Evolutionary conservation across 2,888 invertebrate species (phyloP), one percentile per base, ranked within the genome.

Genomic region (Platerodrilus igneus): DNA sequence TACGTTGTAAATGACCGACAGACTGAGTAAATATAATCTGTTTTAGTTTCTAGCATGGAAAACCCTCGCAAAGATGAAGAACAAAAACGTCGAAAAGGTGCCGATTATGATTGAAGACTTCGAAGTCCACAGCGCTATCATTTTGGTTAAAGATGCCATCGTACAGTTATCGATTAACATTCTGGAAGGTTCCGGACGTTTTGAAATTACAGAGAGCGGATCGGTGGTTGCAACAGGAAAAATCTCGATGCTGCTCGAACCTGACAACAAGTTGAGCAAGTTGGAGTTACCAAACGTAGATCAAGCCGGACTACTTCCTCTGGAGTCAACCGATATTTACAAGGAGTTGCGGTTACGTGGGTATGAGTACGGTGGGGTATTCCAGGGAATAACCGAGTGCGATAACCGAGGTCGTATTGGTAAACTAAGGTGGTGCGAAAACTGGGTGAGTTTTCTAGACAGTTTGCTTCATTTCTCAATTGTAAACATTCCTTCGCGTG

Each of bases 361-460:
- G 2, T 93, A 93, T 68, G 86, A 89, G 63, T 93, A 93, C 62
- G 69, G 71, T 11, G 88, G 86, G 18, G 66, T 79, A 7, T 93
- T 92, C 76, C 79, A 81, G 55, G 94, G 94, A 29, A 86, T 95
- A 52, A 64, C 73, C 11, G 66, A 73, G 17, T 77, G 88, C 0
- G 86, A 90, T 63, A 78, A 83, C 55, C 74, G 75, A 56, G 87
- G 86, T 32, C 66, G 70, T 0, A 67, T 62, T 48, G 94, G 92
- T 21, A 72, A 79, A 57, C 72, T 97, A 49, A 73, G 77, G 45
- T 96, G 95, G 95, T 78, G 78, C 38, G 81, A 82, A 51, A 89
- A 95, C 69, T 97, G 95, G 95, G 81, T 96, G 40, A 83, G 93
- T 26, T 96, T 85, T 70, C 81, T 96, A 69, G 97, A 97, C 65